phyloP scores from a whole-genome alignment of 2,113 vertebrate species.

The Sapajus apella region DNA sequence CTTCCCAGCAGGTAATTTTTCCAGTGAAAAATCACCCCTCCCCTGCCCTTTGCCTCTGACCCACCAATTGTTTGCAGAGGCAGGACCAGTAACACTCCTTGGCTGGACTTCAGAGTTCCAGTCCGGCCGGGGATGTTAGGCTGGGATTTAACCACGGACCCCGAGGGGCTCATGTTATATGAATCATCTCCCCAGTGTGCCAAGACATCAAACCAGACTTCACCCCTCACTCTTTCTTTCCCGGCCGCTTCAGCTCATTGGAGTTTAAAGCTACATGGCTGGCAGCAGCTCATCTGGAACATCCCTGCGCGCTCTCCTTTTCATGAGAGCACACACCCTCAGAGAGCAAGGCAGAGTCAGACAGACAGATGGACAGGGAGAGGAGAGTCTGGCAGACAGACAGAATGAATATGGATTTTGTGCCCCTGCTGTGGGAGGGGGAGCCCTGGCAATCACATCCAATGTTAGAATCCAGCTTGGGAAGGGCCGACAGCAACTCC shows the following conservation, averaged over 20 bases:
- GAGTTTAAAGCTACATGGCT: conserved; percentile 57
- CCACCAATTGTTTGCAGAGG: conserved; percentile 14
- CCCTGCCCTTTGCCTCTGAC: conserved; percentile 34
- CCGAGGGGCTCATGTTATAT: neutral
- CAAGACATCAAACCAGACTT: conserved; percentile 44
- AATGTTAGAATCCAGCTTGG: neutral
- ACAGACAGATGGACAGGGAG: neutral
- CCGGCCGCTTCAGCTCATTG: conserved; percentile 14
- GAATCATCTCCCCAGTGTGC: neutral
- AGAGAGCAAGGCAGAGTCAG: neutral
- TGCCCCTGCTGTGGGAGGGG: neutral
- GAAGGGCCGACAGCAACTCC: conserved; percentile 35
- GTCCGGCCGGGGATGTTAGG: neutral
- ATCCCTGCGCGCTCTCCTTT: neutral
- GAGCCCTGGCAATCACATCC: neutral
- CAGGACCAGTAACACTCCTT: neutral
- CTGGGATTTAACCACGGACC: conserved; percentile 44
- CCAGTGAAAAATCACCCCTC: conserved; percentile 37
- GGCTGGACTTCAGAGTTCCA: conserved; percentile 49
- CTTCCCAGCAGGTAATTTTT: conserved; percentile 68
- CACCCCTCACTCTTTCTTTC: neutral
- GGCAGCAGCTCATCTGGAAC: conserved; percentile 58
- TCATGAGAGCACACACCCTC: neutral
- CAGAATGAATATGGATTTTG: conserved; percentile 40
- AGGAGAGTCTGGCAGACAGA: neutral